Conservation (phyloP, 1,140 invertebrate genomes). For the Atta cephalotes region DNA sequence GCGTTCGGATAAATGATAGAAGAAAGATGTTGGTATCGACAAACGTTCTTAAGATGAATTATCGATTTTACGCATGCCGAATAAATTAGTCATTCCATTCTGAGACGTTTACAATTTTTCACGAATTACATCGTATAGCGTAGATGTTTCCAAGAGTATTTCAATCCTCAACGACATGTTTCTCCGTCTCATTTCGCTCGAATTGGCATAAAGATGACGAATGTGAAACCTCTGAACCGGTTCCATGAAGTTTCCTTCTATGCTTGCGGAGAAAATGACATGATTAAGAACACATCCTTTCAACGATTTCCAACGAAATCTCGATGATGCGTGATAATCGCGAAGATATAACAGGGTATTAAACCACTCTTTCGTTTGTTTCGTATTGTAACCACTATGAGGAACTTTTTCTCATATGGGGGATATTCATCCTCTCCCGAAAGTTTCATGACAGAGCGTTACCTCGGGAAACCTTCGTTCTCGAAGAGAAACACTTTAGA, state of each 20-base stretch:
- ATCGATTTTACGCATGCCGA: background rate
- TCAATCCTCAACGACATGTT: background rate
- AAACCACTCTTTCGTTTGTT: background rate
- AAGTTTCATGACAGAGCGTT: background rate
- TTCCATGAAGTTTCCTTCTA: background rate
- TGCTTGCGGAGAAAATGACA: background rate
- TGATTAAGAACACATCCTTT: background rate
- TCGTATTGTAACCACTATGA: background rate
- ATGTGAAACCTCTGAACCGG: background rate
- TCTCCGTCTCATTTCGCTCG: background rate
- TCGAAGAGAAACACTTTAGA: conserved; percentile 4
- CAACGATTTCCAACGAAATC: background rate
- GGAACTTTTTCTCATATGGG: background rate
- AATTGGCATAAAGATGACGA: conserved; percentile 1
- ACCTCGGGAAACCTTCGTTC: conserved; percentile 6
- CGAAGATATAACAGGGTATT: background rate
- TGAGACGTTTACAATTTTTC: background rate
- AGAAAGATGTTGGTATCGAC: background rate
- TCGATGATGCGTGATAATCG: conserved; percentile 23
- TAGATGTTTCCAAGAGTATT: background rate
- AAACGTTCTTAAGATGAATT: background rate
- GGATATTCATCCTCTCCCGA: background rate
- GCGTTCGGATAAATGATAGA: background rate
- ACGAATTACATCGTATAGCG: background rate
- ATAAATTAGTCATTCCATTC: background rate